phyloP scores from a whole-genome alignment of 2,888 invertebrate genomes.

The Chromoteleia sp. region DNA sequence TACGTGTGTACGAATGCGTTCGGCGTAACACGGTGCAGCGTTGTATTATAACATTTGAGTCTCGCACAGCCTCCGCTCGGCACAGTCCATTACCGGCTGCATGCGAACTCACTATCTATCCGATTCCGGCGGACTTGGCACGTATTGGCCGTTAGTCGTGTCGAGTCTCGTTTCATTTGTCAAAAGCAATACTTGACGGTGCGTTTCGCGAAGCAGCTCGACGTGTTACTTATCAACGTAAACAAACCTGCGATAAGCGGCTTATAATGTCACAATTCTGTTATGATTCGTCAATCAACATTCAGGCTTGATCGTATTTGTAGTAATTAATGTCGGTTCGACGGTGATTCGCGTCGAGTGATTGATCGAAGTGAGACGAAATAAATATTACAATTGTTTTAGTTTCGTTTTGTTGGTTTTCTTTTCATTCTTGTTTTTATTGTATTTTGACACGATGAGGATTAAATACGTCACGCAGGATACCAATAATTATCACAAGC shows the following conservation, averaged over 20 bases:
- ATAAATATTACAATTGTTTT: conserved; percentile 11
- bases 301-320: conserved; percentile 29
- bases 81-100: conserved; percentile 78
- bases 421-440: not conserved
- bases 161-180: conserved; percentile 51
- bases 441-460: conserved; percentile 74
- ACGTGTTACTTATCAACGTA: conserved; percentile 43
- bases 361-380: not conserved
- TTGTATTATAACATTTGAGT: conserved; percentile 80
- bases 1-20: conserved; percentile 51
- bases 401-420: not conserved
- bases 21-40: conserved; percentile 75
- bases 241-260: conserved; percentile 56
- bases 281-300: conserved; percentile 54
- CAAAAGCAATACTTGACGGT: conserved; percentile 60
- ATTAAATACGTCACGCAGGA: conserved; percentile 80
- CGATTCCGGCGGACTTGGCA: conserved; percentile 72
- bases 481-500: conserved; percentile 75
- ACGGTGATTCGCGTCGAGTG: conserved; percentile 21
- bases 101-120: conserved; percentile 76
- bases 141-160: conserved; percentile 53
- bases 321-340: conserved; percentile 24
- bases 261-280: conserved; percentile 44
- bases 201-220: conserved; percentile 19
- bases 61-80: conserved; percentile 77